Conservation (phyloP, 2,797 vertebrate genomes). For the Danio jaintianensis region DNA sequence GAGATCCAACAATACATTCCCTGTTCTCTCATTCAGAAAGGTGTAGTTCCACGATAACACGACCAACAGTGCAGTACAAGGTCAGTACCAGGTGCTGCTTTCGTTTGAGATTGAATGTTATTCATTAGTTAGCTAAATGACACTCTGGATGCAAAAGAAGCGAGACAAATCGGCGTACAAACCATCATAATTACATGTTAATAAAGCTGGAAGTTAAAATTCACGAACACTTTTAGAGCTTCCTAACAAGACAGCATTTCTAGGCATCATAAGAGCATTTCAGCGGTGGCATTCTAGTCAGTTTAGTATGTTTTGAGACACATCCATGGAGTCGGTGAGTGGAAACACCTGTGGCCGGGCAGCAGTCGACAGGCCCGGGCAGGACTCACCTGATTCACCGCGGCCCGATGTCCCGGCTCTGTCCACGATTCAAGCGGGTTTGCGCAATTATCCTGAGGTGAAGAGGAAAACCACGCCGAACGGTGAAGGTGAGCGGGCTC, state of each 20-base stretch:
- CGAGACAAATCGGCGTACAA: too few relatives aligned
- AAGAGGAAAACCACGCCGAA: slow-evolving; percentile 16
- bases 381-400: slow-evolving; percentile 77
- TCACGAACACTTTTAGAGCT: neutral
- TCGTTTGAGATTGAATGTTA: neutral
- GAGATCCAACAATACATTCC: slow-evolving; percentile 24
- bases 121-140: neutral
- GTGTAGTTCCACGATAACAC: slow-evolving; percentile 7
- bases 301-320: neutral
- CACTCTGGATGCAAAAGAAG: neutral
- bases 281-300: neutral
- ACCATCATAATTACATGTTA: neutral
- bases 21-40: slow-evolving; percentile 15
- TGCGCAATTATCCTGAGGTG: slow-evolving; percentile 34
- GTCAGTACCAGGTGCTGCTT: neutral
- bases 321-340: slow-evolving; percentile 25
- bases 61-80: neutral
- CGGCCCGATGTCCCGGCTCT: slow-evolving; percentile 63
- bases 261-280: too few relatives aligned
- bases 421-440: slow-evolving; percentile 64
- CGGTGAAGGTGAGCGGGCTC: slow-evolving; percentile 5
- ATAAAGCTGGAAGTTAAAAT: slow-evolving; percentile 1
- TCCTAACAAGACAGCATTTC: neutral
- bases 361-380: slow-evolving; percentile 62
- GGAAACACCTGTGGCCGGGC: slow-evolving; percentile 49